Evolutionary conservation across 2,113 vertebrate species (phyloP).

Genomic region (Ciconia boyciana): DNA sequence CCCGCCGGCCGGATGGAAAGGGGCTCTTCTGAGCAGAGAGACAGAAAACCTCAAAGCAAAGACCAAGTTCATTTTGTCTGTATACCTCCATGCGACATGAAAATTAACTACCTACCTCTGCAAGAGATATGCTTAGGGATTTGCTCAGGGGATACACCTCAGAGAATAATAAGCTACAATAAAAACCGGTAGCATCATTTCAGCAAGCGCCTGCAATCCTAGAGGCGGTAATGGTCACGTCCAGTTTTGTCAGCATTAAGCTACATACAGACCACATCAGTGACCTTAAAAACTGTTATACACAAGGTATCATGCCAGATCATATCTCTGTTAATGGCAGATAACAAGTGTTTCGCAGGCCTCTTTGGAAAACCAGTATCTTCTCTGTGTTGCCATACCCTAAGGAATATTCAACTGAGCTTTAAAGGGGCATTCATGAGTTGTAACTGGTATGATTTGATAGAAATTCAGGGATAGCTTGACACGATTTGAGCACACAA

Average conservation of each 20-base stretch:
- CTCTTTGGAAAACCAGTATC: background rate
- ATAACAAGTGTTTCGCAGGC: background rate
- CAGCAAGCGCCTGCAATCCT: background rate
- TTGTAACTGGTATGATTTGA: background rate
- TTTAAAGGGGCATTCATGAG: background rate
- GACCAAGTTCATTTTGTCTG: background rate
- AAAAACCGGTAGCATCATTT: background rate
- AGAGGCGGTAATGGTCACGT: background rate
- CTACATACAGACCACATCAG: background rate
- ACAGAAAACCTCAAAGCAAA: background rate
- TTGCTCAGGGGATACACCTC: background rate
- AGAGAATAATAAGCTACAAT: background rate
- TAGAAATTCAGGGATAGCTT: background rate
- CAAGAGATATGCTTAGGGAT: background rate
- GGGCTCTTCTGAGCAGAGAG: background rate
- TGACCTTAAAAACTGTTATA: background rate
- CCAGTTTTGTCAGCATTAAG: background rate
- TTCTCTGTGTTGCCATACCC: background rate
- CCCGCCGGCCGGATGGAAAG: background rate
- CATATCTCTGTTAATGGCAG: background rate
- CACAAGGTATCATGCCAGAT: background rate
- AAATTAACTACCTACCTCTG: background rate
- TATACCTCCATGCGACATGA: background rate
- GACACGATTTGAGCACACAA: background rate
- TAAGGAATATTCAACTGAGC: background rate